Evolutionary conservation across 64 coral and sea anemone genomes (phyloP), one percentile per base, ranked within the genome.

Genomic region (Anthopleura sola): DNA sequence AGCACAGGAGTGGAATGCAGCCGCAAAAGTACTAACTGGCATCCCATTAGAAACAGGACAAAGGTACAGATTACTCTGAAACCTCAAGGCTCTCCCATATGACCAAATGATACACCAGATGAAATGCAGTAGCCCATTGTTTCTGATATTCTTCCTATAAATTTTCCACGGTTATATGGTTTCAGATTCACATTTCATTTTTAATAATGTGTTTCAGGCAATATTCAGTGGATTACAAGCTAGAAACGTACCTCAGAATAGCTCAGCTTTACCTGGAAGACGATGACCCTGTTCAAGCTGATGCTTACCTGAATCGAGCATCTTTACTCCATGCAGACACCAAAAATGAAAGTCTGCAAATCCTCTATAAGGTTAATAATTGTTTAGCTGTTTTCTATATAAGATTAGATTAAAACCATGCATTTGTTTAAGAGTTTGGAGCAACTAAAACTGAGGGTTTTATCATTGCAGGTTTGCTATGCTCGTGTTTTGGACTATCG

Each of bases 201-300:
- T 44, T 44, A 44, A 26, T 62, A 26, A 62, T 57, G 21, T 75
- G 17, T 91, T 91, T 21, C 55, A 98, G 95, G 32, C 95, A 98
- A 66, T 98, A 98, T 71, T 94, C 91, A 84, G 86, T 98, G 31
- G 95, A 98, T 58, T 98, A 98, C 83, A 98, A 98, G 75, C 66
- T 98, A 58, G 95, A 93, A 24, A 98, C 95, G 0, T 98, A 98
- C 69, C 78, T 98, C n/a, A 98, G 91, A 60, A 98, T 98, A 84
- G 95, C 95, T 31, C 95, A 98, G 83, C 86, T 98, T 0, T 98
- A 98, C 28, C 26, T 98, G 50, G 95, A 98, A 39, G 95, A 98
- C 85, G 95, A 98, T 3, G 92, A 98, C 39, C 92, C 95, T 36
- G 75, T 98, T 34, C 92, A 98, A 80, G 95, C 89, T 1, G 95